A percentile compares a stretch with the other conserved stretches of the same genome.
Conservation (phyloP, 2,888 invertebrate genomes). For the Phyllotreta striolata region DNA sequence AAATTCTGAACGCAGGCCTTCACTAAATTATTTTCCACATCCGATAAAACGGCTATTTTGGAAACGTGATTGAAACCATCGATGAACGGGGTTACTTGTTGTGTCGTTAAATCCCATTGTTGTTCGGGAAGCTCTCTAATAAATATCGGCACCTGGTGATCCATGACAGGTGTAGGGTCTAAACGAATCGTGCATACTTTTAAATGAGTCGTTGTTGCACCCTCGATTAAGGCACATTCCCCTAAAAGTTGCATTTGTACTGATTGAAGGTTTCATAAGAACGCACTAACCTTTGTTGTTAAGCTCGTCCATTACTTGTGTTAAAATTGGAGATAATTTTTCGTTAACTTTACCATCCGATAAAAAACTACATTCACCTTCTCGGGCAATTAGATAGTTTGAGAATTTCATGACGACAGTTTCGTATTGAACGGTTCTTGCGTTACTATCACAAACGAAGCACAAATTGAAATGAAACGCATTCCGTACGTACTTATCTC, state of each 20-base stretch:
- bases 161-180: slow-evolving; percentile 82
- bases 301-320: slow-evolving; percentile 80
- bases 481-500: slow-evolving; percentile 85
- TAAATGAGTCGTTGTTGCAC: slow-evolving; percentile 87
- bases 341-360: slow-evolving; percentile 72
- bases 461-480: slow-evolving; percentile 96
- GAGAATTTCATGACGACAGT: slow-evolving; percentile 93
- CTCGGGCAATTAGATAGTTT: slow-evolving; percentile 88
- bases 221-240: slow-evolving; percentile 69
- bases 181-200: slow-evolving; percentile 85
- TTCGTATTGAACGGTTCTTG: slow-evolving; percentile 91
- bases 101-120: slow-evolving; percentile 94
- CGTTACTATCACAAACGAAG: slow-evolving; percentile 91
- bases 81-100: slow-evolving; percentile 87
- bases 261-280: slow-evolving; percentile 2
- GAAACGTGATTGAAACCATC: slow-evolving; percentile 93
- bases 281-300: slow-evolving; percentile 68
- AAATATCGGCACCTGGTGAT: slow-evolving; percentile 91
- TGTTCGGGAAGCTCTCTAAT: slow-evolving; percentile 60
- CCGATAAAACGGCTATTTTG: slow-evolving; percentile 87
- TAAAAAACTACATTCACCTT: slow-evolving; percentile 85
- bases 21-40: slow-evolving; percentile 92
- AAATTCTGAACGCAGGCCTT: slow-evolving; percentile 95
- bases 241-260: slow-evolving; percentile 48
- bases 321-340: slow-evolving; percentile 77